Evolutionary conservation across 2,888 invertebrate species (phyloP), one percentile per base, ranked within the genome.

Genomic region (Noctua fimbriata): DNA sequence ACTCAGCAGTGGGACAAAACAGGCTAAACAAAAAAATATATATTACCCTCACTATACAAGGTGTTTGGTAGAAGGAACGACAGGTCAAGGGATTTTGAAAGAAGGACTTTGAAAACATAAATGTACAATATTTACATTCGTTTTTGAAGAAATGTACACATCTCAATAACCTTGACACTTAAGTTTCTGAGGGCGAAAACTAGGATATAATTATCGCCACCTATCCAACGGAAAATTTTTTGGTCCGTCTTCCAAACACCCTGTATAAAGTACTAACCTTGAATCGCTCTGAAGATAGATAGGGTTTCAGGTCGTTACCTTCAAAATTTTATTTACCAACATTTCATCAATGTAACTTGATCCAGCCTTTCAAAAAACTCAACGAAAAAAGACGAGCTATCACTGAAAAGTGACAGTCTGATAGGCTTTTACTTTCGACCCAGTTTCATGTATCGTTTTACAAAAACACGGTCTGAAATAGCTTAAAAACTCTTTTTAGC

Each of bases 351-450:
- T 32, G 79, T 79, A 63, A 82, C 49, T 16, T 72, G 58, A 75
- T 49, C 58, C 21, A 18, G 24, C 58, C n/a, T 73, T 69, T 74
- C 63, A 82, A 82, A 82, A 10, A 60, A 58, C 49, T 78, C 32
- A 24, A 70, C 49, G 21, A 49, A 24, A 70, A 58, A n/a, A 28
- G 9, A 55, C 47, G 16, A 28, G 63, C 14, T 49, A 52, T 52
- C 69, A 81, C 44, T 71, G 41, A 73, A 72, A 65, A 21, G 18
- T 66, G 66, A 36, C n/a, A 41, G 28, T 21, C 52, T 69, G 73
- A 71, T 71, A 79, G 63, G 79, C 74, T 83, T 79, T 83, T 66
- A 70, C n/a, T 73, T 78, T 69, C 69, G 69, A 60, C 73, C 70
- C 44, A 70, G 49, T 82, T 82, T 36, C 44, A 41, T 18, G 41